Evolutionary conservation across 2,113 vertebrate genomes (phyloP), one percentile per base, ranked within the genome.

Genomic region (Chrysochloris asiatica): DNA sequence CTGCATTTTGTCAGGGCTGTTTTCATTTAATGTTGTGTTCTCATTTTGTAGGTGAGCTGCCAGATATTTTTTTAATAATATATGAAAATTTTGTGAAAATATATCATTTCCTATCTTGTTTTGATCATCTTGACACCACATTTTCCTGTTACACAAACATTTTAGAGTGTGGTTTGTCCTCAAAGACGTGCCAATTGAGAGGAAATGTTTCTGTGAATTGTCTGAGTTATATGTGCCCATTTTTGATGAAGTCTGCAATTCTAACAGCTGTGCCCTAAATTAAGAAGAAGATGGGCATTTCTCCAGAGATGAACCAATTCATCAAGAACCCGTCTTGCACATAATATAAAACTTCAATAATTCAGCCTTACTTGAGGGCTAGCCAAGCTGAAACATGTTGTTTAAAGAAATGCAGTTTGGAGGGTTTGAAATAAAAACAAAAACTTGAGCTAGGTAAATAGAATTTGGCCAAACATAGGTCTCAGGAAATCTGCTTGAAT

Each of bases 81-180:
- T 82, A 94, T 95, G 97, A 96, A 95, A 96, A 94, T 97, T 92
- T 96, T 95, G 80, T 88, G 71, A 97, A 97, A 96, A 97, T 93
- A 75, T 87, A 96, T 93, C 93, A 93, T 96, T 97, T 96, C 96
- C 85, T 97, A 93, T 97, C 96, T 97, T 96, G 83, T 96, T 97
- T 96, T 96, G 96, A 97, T 97, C 96, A 98, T 97, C 97, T 97
- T 0, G 0, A 97, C 96, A 98, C 97, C 98, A 2, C 98, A 96
- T 95, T 98, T 98, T 98, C 98, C 98, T 98, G 98, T 98, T 90
- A 82, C 93, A 97, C 93, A 98, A 98, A 98, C 97, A 98, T 92
- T 97, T 96, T 94, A 97, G 87, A 94, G 54, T 56, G 95, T 95
- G 95, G 97, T 97, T 97, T 97, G 71, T 80, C 96, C 95, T 97